Percentiles rank a stretch among this genome's conserved stretches.
phyloP scores from a whole-genome alignment of 37 sponge, comb jelly and placozoan species.

The Haliclona indistincta region DNA sequence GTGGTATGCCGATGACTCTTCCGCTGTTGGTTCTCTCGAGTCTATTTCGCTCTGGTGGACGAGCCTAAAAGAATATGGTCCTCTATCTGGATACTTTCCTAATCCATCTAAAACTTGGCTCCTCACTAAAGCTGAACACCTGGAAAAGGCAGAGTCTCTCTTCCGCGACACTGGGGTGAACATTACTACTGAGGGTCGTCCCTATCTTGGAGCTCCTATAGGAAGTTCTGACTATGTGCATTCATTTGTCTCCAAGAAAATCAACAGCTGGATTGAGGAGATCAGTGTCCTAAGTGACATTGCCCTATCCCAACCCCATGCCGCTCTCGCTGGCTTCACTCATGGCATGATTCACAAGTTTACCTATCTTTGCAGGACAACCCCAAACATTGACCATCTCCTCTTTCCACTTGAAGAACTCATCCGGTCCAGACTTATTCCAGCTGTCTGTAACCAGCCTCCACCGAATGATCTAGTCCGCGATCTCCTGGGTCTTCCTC shows the following conservation, averaged over 20 bases:
- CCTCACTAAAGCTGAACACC: not conserved
- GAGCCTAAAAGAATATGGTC: not conserved
- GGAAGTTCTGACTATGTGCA: not conserved
- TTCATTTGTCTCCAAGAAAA: not conserved
- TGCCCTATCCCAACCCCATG: slow-evolving; percentile 15
- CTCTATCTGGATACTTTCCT: not conserved
- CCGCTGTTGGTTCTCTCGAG: not conserved
- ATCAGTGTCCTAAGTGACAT: not conserved
- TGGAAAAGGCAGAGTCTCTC: not conserved
- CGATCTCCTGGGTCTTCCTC: not conserved
- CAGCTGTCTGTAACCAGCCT: not conserved
- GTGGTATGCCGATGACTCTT: slow-evolving; percentile 58
- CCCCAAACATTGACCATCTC: slow-evolving; percentile 3
- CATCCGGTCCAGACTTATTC: not conserved
- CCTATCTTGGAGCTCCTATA: slow-evolving; percentile 14
- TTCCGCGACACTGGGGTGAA: slow-evolving; percentile 5
- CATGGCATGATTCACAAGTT: not conserved
- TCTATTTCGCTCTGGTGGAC: slow-evolving; percentile 23
- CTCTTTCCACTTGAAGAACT: not conserved
- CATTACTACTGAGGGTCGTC: not conserved
- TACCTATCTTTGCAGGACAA: not conserved
- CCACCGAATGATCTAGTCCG: not conserved
- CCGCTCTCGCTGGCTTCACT: slow-evolving; percentile 18
- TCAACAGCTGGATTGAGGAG: not conserved
- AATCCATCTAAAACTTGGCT: slow-evolving; percentile 34